These are phyloP conservation scores for Dryobates pubescens DNA, from an alignment of 2,797 vertebrate genomes.

Conservation along the genomic window DNA sequence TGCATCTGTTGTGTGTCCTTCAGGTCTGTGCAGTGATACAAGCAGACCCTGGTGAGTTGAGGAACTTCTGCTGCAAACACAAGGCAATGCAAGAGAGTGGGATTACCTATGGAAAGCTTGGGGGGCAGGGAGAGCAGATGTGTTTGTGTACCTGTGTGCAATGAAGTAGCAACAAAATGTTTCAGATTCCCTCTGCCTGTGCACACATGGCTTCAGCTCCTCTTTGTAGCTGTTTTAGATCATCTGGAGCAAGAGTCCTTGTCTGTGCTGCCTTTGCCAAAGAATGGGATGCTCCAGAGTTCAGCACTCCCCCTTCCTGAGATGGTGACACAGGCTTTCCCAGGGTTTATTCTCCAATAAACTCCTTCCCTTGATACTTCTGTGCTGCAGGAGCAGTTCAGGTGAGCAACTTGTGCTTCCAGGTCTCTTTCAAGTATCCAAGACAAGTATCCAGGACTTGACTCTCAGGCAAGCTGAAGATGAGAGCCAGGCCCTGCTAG, in stretches of 20 bases:
- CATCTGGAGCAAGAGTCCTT: background rate
- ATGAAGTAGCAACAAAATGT: background rate
- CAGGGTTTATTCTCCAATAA: background rate
- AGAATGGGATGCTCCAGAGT: accelerated
- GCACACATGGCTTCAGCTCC: background rate
- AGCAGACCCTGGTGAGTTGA: background rate
- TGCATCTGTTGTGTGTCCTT: background rate
- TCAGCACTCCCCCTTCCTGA: background rate
- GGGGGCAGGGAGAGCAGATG: background rate
- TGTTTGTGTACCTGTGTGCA: background rate
- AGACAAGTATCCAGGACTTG: background rate
- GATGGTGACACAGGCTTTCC: background rate
- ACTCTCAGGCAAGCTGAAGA: background rate
- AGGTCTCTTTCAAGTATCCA: background rate
- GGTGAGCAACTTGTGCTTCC: background rate
- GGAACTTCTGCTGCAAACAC: background rate
- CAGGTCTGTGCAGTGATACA: background rate
- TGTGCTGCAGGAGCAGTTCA: background rate
- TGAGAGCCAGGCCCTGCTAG: accelerated
- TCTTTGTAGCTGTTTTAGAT: background rate
- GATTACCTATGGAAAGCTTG: background rate
- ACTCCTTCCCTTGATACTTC: background rate
- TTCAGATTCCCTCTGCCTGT: background rate
- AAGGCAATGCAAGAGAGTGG: background rate
- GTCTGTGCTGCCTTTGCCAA: background rate